phyloP scores from a whole-genome alignment of 2,888 invertebrate species.

The Lucinisca nassula region DNA sequence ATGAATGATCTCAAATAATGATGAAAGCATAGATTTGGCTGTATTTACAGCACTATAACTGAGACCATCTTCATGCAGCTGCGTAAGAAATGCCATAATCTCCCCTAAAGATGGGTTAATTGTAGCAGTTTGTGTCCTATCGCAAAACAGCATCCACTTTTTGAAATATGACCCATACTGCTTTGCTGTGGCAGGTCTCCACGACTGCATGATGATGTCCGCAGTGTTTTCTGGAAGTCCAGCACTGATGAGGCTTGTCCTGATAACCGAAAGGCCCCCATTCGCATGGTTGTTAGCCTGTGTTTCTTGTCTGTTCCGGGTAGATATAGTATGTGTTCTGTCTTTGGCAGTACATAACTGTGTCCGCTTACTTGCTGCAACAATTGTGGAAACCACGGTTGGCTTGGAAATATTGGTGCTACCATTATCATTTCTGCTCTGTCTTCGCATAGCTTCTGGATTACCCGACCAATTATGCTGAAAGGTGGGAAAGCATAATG shows the following conservation, averaged over 20 bases:
- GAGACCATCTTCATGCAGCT: not conserved
- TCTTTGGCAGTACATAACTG: not conserved
- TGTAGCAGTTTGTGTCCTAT: not conserved
- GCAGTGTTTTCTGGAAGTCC: not conserved
- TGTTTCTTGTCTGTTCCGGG: not conserved
- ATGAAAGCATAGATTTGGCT: not conserved
- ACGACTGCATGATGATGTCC: slow-evolving; percentile 4
- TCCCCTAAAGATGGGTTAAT: not conserved
- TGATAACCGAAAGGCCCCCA: not conserved
- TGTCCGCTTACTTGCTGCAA: not conserved
- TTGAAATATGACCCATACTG: not conserved
- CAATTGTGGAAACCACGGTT: not conserved
- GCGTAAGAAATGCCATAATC: not conserved
- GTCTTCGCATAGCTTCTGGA: not conserved
- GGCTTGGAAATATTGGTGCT: not conserved
- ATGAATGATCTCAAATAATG: not conserved
- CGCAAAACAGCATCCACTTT: not conserved
- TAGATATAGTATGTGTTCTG: not conserved
- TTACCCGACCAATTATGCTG: not conserved
- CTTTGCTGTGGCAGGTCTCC: not conserved
- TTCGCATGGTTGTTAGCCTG: not conserved
- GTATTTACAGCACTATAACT: not conserved
- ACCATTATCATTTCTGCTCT: not conserved
- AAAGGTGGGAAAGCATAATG: slow-evolving; percentile 4
- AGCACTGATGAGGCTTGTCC: not conserved